phyloP scores from a whole-genome alignment of 2,113 vertebrate species.

The Nothobranchius kuhntae region DNA sequence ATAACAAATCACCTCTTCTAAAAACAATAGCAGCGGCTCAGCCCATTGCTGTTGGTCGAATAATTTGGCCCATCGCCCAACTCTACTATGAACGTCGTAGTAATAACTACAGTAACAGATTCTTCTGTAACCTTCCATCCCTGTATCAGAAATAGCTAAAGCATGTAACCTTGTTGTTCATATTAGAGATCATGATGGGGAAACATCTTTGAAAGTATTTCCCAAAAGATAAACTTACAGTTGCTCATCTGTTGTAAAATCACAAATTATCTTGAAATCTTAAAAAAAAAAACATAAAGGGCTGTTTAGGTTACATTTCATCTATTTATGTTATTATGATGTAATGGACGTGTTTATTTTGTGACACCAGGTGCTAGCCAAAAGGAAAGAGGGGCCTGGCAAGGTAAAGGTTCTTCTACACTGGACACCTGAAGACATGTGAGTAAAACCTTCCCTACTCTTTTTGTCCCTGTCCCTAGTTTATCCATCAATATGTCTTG shows the following conservation, averaged over 20 bases:
- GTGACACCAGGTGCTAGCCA: conserved; percentile 65
- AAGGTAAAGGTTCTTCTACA: conserved; percentile 77
- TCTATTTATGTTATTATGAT: not conserved
- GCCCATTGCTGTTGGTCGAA: no score
- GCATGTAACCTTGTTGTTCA: conserved; percentile 50
- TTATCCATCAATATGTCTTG: not conserved
- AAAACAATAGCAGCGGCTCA: no score
- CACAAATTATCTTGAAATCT: no score
- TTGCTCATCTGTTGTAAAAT: no score
- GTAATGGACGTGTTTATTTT: not conserved
- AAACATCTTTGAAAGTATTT: conserved; percentile 23
- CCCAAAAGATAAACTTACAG: conserved; percentile 7
- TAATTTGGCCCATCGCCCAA: no score
- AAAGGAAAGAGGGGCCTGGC: conserved; percentile 73
- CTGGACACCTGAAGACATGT: conserved; percentile 78
- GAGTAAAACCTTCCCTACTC: conserved; percentile 28
- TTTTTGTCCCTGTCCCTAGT: not conserved
- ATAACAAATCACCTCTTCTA: no score
- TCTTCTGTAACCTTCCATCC: not conserved
- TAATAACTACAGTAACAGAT: no score
- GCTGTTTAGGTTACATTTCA: not conserved
- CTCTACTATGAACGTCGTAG: no score
- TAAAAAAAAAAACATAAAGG: no score
- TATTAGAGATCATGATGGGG: conserved; percentile 14
- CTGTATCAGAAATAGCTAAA: not conserved